phyloP scores from a whole-genome alignment of 2,888 invertebrate species.

The Dicroscelio sp. region DNA sequence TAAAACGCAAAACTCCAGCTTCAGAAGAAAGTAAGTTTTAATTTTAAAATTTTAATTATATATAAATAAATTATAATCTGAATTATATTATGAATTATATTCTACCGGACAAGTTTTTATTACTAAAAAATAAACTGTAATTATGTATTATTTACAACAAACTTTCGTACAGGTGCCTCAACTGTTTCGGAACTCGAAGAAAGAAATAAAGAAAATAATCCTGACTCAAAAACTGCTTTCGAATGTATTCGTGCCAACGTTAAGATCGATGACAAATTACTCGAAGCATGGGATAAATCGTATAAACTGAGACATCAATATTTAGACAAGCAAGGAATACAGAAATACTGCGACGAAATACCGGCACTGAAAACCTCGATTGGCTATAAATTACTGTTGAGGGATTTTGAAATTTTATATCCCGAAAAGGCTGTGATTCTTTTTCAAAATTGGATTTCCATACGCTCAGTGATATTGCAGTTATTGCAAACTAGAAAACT shows the following conservation, averaged over 20 bases:
- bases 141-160: too few relatives aligned
- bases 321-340: background rate
- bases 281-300: background rate
- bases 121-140: too few relatives aligned
- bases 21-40: too few relatives aligned
- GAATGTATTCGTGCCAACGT: background rate
- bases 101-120: too few relatives aligned
- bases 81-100: too few relatives aligned
- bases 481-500: background rate
- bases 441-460: background rate
- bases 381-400: background rate
- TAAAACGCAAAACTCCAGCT: background rate
- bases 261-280: background rate
- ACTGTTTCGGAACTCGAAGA: too few relatives aligned
- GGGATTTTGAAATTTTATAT: background rate
- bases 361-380: background rate
- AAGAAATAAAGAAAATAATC: too few relatives aligned
- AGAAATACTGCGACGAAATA: background rate
- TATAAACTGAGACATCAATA: background rate
- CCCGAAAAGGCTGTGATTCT: background rate
- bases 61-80: too few relatives aligned
- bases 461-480: background rate
- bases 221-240: conserved; percentile 3
- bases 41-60: too few relatives aligned
- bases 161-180: too few relatives aligned